Evolutionary conservation across 2,888 invertebrate species (phyloP).

Genomic region (Leistus spinibarbis): DNA sequence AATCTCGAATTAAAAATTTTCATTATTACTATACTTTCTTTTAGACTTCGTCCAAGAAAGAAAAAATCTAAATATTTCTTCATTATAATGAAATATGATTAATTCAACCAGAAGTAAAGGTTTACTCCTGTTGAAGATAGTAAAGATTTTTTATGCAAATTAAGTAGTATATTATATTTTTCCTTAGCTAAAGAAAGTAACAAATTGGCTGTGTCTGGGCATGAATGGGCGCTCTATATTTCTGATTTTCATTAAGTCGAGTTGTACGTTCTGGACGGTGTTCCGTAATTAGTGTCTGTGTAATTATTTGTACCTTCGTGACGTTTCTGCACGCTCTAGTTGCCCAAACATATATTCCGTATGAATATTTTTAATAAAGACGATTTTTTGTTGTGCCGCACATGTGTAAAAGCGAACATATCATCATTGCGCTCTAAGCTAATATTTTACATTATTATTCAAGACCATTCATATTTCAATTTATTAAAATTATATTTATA

Average conservation of each 20-base stretch:
- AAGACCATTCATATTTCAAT: neutral
- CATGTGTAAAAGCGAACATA: neutral
- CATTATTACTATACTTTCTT: too few relatives aligned
- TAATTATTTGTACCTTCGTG: slow-evolving; percentile 19
- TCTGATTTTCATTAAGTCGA: slow-evolving; percentile 13
- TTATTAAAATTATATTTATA: neutral
- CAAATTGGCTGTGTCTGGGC: neutral
- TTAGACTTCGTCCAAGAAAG: too few relatives aligned
- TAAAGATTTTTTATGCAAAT: neutral
- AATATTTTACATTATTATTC: neutral
- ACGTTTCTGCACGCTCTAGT: neutral
- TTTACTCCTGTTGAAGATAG: neutral
- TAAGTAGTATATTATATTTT: neutral
- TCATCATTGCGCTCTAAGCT: too few relatives aligned
- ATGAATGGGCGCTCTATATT: neutral
- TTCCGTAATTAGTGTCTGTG: slow-evolving; percentile 17
- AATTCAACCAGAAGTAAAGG: neutral
- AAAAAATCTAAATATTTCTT: too few relatives aligned
- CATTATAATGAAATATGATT: too few relatives aligned
- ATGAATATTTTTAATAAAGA: neutral
- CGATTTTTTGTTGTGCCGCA: neutral
- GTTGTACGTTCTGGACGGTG: slow-evolving; percentile 4
- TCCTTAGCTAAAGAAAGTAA: neutral
- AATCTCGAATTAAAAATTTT: too few relatives aligned
- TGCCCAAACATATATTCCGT: slow-evolving; percentile 7